A percentile compares a stretch with the other conserved stretches of the same genome.
phyloP scores from a whole-genome alignment of 2,888 invertebrate species.

The Dolichopus griseipennis region DNA sequence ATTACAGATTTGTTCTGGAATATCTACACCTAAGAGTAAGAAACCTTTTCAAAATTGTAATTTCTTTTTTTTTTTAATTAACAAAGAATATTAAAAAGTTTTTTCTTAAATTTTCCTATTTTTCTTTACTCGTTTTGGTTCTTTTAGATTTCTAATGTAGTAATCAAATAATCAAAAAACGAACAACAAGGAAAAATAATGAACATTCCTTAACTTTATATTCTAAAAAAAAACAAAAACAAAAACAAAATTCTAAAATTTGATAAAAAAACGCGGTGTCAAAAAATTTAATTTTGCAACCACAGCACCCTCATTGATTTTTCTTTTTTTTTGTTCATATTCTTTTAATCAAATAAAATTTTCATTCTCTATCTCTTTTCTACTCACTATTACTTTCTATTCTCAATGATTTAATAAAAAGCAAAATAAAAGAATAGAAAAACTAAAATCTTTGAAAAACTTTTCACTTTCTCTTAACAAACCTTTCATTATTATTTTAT shows the following conservation, averaged over 20 bases:
- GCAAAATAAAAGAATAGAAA: too few species aligned
- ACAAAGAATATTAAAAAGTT: neutral
- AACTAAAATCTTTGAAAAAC: neutral
- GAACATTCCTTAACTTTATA: neutral
- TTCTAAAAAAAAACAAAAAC: too few species aligned
- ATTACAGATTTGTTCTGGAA: too few species aligned
- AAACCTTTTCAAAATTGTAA: too few species aligned
- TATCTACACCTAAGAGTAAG: too few species aligned
- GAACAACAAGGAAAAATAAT: neutral
- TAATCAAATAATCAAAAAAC: too few species aligned
- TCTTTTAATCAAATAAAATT: neutral
- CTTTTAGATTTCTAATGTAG: too few species aligned
- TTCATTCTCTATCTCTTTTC: neutral
- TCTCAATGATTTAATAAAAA: neutral
- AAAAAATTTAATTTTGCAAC: conserved; percentile 5
- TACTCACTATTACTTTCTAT: neutral
- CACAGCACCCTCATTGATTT: neutral
- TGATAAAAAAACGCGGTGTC: neutral
- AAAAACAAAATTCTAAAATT: too few species aligned
- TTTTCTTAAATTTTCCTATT: neutral
- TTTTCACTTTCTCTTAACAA: neutral
- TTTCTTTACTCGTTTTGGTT: too few species aligned
- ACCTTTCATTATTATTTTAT: too few species aligned
- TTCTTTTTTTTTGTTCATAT: neutral
- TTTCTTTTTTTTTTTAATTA: neutral